Evolutionary conservation across 2,113 vertebrate genomes (phyloP).

Genomic region (Dipodomys stephensi): DNA sequence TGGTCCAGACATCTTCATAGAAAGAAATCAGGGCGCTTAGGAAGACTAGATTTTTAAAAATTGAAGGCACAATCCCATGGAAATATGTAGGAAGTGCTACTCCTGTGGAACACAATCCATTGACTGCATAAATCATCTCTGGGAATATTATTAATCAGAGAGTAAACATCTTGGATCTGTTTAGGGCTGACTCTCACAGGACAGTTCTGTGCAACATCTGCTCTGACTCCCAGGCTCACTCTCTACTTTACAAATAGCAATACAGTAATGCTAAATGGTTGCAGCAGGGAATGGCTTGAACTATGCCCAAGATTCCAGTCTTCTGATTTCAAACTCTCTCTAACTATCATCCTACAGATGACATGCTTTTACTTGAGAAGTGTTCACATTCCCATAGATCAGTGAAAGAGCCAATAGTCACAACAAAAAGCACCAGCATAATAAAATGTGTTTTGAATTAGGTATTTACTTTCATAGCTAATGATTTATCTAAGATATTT

Average conservation of each 20-base stretch:
- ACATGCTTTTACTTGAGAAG: not conserved
- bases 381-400: not conserved
- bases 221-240: not conserved
- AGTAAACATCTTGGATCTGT: not conserved
- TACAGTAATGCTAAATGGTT: not conserved
- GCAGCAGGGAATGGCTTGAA: not conserved
- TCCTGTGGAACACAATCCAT: not conserved
- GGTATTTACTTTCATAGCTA: constrained; percentile 8
- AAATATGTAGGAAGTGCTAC: not conserved
- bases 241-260: not conserved
- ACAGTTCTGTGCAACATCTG: not conserved
- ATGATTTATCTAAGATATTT: not conserved
- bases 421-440: not conserved
- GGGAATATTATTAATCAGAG: not conserved
- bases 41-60: not conserved
- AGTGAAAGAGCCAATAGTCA: not conserved
- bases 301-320: not conserved
- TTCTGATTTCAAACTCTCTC: not conserved
- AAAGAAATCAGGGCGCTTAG: not conserved
- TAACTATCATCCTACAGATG: not conserved
- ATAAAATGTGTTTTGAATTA: not conserved
- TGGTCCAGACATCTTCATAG: not conserved
- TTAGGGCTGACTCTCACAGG: not conserved
- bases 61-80: not conserved
- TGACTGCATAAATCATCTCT: not conserved